phyloP scores from a whole-genome alignment of 2,797 vertebrate genomes.

The Pipistrellus pipistrellus region DNA sequence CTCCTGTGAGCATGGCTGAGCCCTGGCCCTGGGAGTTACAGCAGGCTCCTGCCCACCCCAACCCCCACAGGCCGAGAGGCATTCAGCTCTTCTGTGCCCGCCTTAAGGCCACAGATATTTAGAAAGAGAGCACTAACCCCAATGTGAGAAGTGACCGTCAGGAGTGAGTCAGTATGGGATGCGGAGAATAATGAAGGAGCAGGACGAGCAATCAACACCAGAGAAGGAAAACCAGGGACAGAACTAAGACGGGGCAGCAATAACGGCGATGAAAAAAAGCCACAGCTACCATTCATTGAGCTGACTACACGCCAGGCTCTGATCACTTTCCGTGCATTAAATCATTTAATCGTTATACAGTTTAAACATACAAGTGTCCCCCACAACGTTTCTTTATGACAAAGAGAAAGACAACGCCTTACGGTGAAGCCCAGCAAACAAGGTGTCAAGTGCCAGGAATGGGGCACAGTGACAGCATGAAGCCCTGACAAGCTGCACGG shows the following conservation, averaged over 20 bases:
- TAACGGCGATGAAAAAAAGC: neutral
- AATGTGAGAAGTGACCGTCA: neutral
- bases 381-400: neutral
- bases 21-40: too few relatives aligned
- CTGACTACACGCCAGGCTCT: neutral
- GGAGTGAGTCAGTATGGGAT: neutral
- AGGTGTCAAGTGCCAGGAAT: neutral
- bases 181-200: neutral
- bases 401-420: neutral
- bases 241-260: neutral
- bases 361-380: slow-evolving; percentile 3
- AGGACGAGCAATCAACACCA: neutral
- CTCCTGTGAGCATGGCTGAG: neutral
- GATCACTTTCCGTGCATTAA: neutral
- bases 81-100: neutral
- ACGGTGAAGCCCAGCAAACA: neutral
- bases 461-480: neutral
- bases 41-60: neutral
- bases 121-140: neutral
- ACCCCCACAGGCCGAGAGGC: neutral
- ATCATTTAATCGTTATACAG: neutral
- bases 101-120: neutral
- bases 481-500: rapidly evolving
- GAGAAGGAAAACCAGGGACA: neutral
- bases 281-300: neutral